Conservation (phyloP, 2,113 vertebrate genomes). For the Corythoichthys intestinalis region DNA sequence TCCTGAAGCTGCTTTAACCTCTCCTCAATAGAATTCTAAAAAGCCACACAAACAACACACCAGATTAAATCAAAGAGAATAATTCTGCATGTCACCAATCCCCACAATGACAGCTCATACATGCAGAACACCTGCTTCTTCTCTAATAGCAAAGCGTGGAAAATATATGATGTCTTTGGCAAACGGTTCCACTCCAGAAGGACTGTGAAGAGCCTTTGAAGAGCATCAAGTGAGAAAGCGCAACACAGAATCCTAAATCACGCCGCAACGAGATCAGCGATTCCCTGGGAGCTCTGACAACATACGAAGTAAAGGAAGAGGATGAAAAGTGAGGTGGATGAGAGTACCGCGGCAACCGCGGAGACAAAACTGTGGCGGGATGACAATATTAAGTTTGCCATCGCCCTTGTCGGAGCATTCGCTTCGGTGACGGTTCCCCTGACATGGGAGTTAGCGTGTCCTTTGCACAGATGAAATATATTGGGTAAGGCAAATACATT, state of each 20-base stretch:
- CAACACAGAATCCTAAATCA: conserved; percentile 35
- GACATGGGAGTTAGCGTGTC: conserved; percentile 45
- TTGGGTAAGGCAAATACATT: conserved; percentile 58
- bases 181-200: conserved; percentile 32
- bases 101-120: conserved; percentile 29
- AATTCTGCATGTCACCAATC: conserved; percentile 19
- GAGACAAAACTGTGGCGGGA: conserved; percentile 10
- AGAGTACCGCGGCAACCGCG: conserved; percentile 9
- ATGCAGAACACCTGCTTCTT: conserved; percentile 43
- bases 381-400: conserved; percentile 43
- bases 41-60: conserved; percentile 18
- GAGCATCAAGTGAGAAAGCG: conserved; percentile 39
- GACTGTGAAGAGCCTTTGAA: conserved; percentile 52
- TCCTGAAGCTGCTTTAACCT: conserved; percentile 96
- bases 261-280: conserved; percentile 34
- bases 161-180: conserved; percentile 47
- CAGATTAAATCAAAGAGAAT: conserved; percentile 54
- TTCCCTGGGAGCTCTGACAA: conserved; percentile 8
- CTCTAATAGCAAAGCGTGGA: conserved; percentile 42
- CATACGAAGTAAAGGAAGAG: conserved; percentile 2
- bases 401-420: conserved; percentile 26
- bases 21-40: conserved; percentile 85
- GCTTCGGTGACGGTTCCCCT: conserved; percentile 31
- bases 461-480: conserved; percentile 61
- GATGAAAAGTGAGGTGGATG: conserved; percentile 4